Conservation (phyloP, 2,797 vertebrate genomes). For the Periophthalmus magnuspinnatus region DNA sequence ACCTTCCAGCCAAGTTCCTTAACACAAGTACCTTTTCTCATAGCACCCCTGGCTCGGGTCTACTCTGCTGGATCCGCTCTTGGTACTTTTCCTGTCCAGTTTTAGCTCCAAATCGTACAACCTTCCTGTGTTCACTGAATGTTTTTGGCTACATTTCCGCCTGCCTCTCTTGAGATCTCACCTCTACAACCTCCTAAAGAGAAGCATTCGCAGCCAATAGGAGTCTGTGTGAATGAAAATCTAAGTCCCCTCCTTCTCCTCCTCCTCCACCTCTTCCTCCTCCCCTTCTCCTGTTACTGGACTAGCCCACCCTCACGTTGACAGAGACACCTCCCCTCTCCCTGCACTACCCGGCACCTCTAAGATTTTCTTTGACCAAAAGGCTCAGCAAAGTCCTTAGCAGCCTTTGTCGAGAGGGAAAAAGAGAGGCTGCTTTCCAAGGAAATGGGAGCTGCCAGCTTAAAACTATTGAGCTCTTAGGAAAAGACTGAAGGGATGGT, state of each 20-base stretch:
- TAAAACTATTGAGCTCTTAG: neutral
- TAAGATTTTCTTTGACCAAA: slow-evolving; percentile 61
- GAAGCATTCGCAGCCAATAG: slow-evolving; percentile 54
- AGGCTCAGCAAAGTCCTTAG: slow-evolving; percentile 44
- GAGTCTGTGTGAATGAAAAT: slow-evolving; percentile 60
- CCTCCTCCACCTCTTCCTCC: slow-evolving; percentile 53
- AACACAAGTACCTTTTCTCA: slow-evolving; percentile 57
- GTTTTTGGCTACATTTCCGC: slow-evolving; percentile 46
- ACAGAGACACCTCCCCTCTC: slow-evolving; percentile 60
- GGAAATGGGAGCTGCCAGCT: slow-evolving; percentile 11
- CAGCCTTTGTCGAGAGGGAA: slow-evolving; percentile 53
- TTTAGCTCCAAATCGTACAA: slow-evolving; percentile 25
- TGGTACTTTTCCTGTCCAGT: slow-evolving; percentile 25
- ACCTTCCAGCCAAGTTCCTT: slow-evolving; percentile 40
- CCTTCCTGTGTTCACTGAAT: slow-evolving; percentile 35
- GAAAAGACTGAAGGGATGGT: neutral
- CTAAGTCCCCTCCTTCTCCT: slow-evolving; percentile 64
- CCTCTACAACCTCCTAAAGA: slow-evolving; percentile 41
- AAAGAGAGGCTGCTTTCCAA: slow-evolving; percentile 15
- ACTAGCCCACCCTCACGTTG: slow-evolving; percentile 43
- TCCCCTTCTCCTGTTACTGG: slow-evolving; percentile 28
- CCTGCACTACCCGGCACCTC: slow-evolving; percentile 48
- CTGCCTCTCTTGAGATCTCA: slow-evolving; percentile 50
- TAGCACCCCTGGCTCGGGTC: slow-evolving; percentile 42
- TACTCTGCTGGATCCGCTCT: slow-evolving; percentile 38